phyloP scores from a whole-genome alignment of 2,888 invertebrate species.

The Drosophila gaucha region DNA sequence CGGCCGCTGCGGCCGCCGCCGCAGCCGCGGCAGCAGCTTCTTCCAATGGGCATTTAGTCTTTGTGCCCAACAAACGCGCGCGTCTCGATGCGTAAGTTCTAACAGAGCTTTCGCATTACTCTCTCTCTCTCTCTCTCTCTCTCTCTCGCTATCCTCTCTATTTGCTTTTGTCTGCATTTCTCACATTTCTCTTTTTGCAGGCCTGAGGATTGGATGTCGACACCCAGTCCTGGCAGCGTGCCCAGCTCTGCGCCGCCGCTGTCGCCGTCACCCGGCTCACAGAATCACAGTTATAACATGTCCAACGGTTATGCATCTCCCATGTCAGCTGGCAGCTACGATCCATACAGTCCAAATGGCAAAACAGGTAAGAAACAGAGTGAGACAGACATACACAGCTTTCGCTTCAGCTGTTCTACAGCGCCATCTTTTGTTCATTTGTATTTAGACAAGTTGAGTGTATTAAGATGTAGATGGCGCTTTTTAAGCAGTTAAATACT shows the following conservation, averaged over 20 bases:
- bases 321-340: slow-evolving; percentile 94
- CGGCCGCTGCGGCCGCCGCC: slow-evolving; percentile 64
- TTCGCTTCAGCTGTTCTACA: background rate
- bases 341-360: slow-evolving; percentile 95
- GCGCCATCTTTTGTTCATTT: slow-evolving; percentile 43
- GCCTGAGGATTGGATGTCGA: slow-evolving; percentile 88
- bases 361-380: slow-evolving; percentile 91
- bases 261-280: slow-evolving; percentile 89
- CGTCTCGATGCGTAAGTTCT: slow-evolving; percentile 84
- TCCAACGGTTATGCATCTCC: slow-evolving; percentile 93
- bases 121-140: background rate
- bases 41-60: slow-evolving; percentile 84
- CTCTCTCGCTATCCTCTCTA: background rate
- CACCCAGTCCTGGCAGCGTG: slow-evolving; percentile 87
- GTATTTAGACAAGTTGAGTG: background rate
- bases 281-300: slow-evolving; percentile 84
- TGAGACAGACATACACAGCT: background rate
- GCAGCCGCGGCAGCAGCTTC: slow-evolving; percentile 56
- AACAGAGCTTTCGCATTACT: slow-evolving; percentile 6
- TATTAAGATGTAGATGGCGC: slow-evolving; percentile 35
- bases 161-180: background rate
- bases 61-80: slow-evolving; percentile 85
- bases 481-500: background rate
- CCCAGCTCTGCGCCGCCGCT: slow-evolving; percentile 87
- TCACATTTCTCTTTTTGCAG: slow-evolving; percentile 45